phyloP scores from a whole-genome alignment of 2,888 invertebrate genomes.

The Tetanocera ferruginea region DNA sequence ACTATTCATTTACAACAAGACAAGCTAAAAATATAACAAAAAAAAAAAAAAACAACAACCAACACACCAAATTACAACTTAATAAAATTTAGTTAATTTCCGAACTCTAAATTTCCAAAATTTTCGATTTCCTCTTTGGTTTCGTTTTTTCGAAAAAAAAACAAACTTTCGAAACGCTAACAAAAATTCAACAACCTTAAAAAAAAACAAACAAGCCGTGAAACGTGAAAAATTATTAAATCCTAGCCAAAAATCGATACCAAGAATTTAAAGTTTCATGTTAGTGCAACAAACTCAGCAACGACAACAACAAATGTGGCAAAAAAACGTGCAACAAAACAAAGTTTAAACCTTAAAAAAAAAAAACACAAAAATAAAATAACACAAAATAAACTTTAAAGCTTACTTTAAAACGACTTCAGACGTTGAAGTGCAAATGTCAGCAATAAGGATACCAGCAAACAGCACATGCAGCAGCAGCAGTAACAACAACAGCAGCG shows the following conservation, averaged over 20 bases:
- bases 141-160: slow-evolving; percentile 30
- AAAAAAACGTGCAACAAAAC: slow-evolving; percentile 28
- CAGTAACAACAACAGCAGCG: neutral
- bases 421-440: slow-evolving; percentile 13
- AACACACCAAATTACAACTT: slow-evolving; percentile 33
- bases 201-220: slow-evolving; percentile 40
- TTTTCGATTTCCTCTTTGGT: slow-evolving; percentile 37
- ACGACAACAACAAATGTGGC: slow-evolving; percentile 9
- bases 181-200: slow-evolving; percentile 3
- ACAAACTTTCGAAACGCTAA: slow-evolving; percentile 16
- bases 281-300: slow-evolving; percentile 53
- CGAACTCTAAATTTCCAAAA: slow-evolving; percentile 42
- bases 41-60: slow-evolving; percentile 45
- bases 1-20: slow-evolving; percentile 44
- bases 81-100: slow-evolving; percentile 33
- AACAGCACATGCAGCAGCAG: neutral
- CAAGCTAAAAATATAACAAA: slow-evolving; percentile 36
- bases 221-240: slow-evolving; percentile 10
- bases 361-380: too few relatives aligned
- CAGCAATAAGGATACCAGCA: slow-evolving; percentile 25
- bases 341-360: neutral
- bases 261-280: slow-evolving; percentile 47
- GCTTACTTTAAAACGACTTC: neutral
- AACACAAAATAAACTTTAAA: slow-evolving; percentile 7
- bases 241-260: slow-evolving; percentile 30